Evolutionary conservation across 2,888 invertebrate genomes (phyloP).

Genomic region (Crepidodera aurea): DNA sequence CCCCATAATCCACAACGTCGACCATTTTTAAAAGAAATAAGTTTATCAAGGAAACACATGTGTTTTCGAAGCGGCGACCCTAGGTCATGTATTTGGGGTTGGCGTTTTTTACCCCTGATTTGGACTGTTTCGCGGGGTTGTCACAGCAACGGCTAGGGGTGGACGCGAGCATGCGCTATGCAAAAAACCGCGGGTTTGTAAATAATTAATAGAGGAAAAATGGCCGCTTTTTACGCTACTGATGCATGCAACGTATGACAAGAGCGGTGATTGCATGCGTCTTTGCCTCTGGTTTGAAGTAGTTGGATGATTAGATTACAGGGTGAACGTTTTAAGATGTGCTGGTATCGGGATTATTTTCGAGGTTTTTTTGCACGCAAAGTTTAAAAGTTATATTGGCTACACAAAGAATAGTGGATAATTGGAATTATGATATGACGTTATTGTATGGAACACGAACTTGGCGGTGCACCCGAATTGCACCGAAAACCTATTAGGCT

Average conservation of each 20-base stretch:
- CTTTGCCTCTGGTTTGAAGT: conserved; percentile 25
- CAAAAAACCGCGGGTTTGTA: conserved; percentile 31
- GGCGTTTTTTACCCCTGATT: conserved; percentile 32
- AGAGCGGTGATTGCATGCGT: conserved; percentile 29
- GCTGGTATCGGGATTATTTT: no score
- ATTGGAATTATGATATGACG: no score
- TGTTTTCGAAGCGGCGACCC: conserved; percentile 32
- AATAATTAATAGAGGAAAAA: conserved; percentile 38
- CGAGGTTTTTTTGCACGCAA: no score
- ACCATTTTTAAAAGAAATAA: conserved; percentile 34
- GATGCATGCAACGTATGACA: conserved; percentile 27
- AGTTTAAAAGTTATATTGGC: no score
- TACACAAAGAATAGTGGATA: no score
- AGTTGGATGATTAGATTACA: conserved; percentile 6
- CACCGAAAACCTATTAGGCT: no score
- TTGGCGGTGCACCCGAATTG: no score
- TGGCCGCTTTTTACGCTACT: conserved; percentile 35
- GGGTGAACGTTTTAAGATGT: conserved; percentile 9
- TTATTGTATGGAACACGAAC: no score
- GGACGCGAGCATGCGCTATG: conserved; percentile 31
- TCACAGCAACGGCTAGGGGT: conserved; percentile 39
- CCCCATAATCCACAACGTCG: conserved; percentile 29
- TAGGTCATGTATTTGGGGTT: conserved; percentile 36
- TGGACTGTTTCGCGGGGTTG: conserved; percentile 35
- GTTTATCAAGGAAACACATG: conserved; percentile 32